Conservation (phyloP, 1,140 invertebrate genomes). For the Saccostrea cuccullata region DNA sequence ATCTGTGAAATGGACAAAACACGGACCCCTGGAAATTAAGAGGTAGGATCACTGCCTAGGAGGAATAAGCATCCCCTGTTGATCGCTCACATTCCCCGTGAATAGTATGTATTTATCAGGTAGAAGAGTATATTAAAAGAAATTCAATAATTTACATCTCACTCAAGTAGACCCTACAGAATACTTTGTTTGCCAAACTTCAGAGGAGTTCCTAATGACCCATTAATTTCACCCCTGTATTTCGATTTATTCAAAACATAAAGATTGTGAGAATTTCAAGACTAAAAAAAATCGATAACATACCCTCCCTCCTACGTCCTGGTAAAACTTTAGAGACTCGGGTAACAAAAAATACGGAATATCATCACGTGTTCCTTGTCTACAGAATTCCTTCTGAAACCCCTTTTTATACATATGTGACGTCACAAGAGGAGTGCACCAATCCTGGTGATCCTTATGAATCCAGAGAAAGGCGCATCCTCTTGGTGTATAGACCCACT, state of each 20-base stretch:
- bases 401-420: slow-evolving; percentile 48
- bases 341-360: slow-evolving; percentile 57
- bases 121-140: neutral
- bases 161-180: neutral
- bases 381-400: slow-evolving; percentile 60
- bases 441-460: slow-evolving; percentile 56
- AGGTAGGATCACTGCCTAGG: too few relatives aligned
- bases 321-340: slow-evolving; percentile 65
- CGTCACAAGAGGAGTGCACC: slow-evolving; percentile 59
- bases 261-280: neutral
- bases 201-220: neutral
- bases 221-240: neutral
- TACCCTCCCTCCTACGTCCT: slow-evolving; percentile 65
- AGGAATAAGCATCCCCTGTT: too few relatives aligned
- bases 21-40: too few relatives aligned
- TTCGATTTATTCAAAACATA: neutral
- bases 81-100: too few relatives aligned
- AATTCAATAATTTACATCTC: neutral
- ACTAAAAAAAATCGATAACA: neutral
- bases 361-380: slow-evolving; percentile 65
- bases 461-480: slow-evolving; percentile 68
- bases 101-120: too few relatives aligned
- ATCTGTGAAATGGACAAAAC: too few relatives aligned
- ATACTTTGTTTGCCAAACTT: neutral
- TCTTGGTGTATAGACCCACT: slow-evolving; percentile 68